Evolutionary conservation across 2,797 vertebrate species (phyloP).

Genomic region (Sebastes trivittatus): DNA sequence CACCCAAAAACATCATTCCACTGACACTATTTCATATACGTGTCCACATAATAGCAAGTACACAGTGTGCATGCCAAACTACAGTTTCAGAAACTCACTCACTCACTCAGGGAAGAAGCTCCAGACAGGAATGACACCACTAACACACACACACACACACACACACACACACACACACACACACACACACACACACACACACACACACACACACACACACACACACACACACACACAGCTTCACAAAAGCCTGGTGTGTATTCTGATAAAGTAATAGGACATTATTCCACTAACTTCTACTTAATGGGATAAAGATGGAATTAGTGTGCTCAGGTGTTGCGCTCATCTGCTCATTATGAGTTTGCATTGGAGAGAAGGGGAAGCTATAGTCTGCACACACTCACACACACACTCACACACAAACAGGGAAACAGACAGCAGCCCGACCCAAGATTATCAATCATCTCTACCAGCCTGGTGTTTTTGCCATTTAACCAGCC

Average conservation of each 20-base stretch:
- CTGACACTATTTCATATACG: background rate
- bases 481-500: conserved; percentile 72
- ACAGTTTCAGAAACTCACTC: background rate
- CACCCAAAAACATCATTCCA: conserved; percentile 1
- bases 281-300: conserved; percentile 59
- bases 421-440: conserved; percentile 55
- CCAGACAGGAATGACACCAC: background rate
- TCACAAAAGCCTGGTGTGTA: conserved; percentile 32
- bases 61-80: background rate
- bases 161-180: too few species aligned
- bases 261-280: conserved; percentile 53
- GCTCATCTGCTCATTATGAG: conserved; percentile 69
- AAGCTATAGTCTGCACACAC: conserved; percentile 38
- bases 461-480: conserved; percentile 68
- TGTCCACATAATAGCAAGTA: background rate
- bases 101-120: background rate
- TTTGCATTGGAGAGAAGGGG: conserved; percentile 47
- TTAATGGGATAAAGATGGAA: conserved; percentile 73
- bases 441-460: conserved; percentile 63
- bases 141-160: background rate
- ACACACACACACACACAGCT: background rate
- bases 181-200: background rate
- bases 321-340: conserved; percentile 73
- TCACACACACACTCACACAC: conserved; percentile 43
- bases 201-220: too few species aligned